Conservation (phyloP, 2,888 invertebrate species). For the Pemphredon lugubris region DNA sequence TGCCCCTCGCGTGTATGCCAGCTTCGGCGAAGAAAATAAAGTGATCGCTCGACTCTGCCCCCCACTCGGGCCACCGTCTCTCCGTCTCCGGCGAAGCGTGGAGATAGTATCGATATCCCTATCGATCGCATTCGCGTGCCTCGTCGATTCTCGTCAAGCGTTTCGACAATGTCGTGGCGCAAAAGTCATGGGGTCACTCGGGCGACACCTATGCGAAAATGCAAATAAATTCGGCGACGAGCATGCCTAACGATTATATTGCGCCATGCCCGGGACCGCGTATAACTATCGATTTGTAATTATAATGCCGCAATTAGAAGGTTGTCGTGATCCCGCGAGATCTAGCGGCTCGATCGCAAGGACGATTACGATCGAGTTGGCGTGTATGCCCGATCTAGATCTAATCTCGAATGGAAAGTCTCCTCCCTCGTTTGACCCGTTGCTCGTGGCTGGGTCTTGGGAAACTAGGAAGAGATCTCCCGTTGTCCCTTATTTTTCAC, state of each 20-base stretch:
- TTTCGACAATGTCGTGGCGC: conserved; percentile 56
- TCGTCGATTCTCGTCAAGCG: conserved; percentile 38
- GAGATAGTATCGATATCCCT: conserved; percentile 47
- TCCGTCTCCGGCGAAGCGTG: conserved; percentile 43
- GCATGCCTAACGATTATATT: conserved; percentile 66
- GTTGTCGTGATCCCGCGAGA: conserved; percentile 76
- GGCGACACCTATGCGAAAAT: conserved; percentile 62
- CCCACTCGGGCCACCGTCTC: conserved; percentile 17
- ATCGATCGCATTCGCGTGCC: conserved; percentile 46
- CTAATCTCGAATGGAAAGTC: conserved; percentile 75
- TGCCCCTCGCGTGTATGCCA: no score
- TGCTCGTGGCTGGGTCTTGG: conserved; percentile 61
- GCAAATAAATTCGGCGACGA: conserved; percentile 60
- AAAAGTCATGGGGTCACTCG: conserved; percentile 53
- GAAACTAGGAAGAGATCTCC: conserved; percentile 65
- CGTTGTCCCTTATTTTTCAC: conserved; percentile 26
- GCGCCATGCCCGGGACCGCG: conserved; percentile 50
- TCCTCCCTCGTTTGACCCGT: conserved; percentile 64
- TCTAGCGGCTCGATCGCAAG: conserved; percentile 71
- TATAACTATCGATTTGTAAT: conserved; percentile 76
- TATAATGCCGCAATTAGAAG: conserved; percentile 79
- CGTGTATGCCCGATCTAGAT: conserved; percentile 56
- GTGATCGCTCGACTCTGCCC: conserved; percentile 15
- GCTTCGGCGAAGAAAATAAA: conserved; percentile 44
- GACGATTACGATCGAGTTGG: conserved; percentile 69